phyloP scores from a whole-genome alignment of 2,888 invertebrate species.

The Endomychus coccineus region DNA sequence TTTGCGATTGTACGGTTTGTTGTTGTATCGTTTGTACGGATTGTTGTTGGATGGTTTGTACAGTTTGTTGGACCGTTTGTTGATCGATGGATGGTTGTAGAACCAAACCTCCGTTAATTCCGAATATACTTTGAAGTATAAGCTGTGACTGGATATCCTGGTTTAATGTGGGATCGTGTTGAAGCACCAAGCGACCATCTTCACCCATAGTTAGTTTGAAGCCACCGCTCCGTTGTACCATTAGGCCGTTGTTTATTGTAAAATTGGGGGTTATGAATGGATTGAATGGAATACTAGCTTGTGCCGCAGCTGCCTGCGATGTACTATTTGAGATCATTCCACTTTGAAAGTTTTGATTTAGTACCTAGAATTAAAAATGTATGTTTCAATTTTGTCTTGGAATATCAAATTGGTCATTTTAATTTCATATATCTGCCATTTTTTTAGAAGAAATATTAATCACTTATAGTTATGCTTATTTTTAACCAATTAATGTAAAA shows the following conservation, averaged over 20 bases:
- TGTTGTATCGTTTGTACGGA: slow-evolving; percentile 43
- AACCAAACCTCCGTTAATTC: slow-evolving; percentile 40
- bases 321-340: slow-evolving; percentile 36
- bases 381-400: neutral
- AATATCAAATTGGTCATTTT: too few species aligned
- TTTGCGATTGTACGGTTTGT: slow-evolving; percentile 42
- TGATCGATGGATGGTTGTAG: slow-evolving; percentile 42
- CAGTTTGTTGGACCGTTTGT: slow-evolving; percentile 41
- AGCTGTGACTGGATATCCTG: slow-evolving; percentile 47
- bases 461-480: too few species aligned
- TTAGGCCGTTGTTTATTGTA: slow-evolving; percentile 41
- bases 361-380: slow-evolving; percentile 27
- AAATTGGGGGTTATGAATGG: slow-evolving; percentile 40
- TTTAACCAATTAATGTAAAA: too few species aligned
- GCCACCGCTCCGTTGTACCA: slow-evolving; percentile 53
- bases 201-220: slow-evolving; percentile 60
- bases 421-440: too few species aligned
- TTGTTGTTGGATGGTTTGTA: slow-evolving; percentile 43
- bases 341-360: slow-evolving; percentile 42
- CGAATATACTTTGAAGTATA: slow-evolving; percentile 41
- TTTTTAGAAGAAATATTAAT: too few species aligned
- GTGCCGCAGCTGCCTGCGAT: slow-evolving; percentile 28
- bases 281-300: slow-evolving; percentile 35
- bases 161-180: slow-evolving; percentile 55
- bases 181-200: slow-evolving; percentile 58